Evolutionary conservation across 1,140 invertebrate genomes (phyloP).

Genomic region (Cydia fagiglandana): DNA sequence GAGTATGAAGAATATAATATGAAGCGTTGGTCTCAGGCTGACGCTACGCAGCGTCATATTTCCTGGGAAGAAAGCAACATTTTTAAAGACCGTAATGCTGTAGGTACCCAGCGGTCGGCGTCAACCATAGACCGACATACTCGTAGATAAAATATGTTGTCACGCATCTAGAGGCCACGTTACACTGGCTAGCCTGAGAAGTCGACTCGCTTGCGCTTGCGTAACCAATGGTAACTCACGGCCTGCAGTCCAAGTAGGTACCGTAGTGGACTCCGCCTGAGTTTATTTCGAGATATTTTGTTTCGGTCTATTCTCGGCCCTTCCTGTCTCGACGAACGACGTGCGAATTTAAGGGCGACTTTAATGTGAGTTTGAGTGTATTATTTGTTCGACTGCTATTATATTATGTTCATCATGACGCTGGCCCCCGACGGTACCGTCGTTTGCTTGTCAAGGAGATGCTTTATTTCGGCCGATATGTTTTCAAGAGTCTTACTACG

Average conservation of each 20-base stretch:
- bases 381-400: conserved; percentile 36
- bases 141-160: background rate
- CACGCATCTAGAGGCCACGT: background rate
- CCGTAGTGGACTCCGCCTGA: conserved; percentile 50
- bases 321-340: conserved; percentile 66
- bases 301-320: conserved; percentile 72
- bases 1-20: too few species aligned
- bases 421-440: background rate
- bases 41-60: too few species aligned
- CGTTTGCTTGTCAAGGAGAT: conserved; percentile 26
- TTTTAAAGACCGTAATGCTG: too few species aligned
- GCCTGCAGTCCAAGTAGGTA: conserved; percentile 37
- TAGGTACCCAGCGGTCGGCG: too few species aligned
- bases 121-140: background rate
- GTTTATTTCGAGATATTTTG: conserved; percentile 75
- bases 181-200: background rate
- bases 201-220: background rate
- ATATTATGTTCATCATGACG: conserved; percentile 22
- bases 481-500: conserved; percentile 4
- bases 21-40: too few species aligned
- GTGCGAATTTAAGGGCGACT: conserved; percentile 73
- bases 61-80: too few species aligned
- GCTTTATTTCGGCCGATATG: conserved; percentile 8
- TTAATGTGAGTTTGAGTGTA: conserved; percentile 36
- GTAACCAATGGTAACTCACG: background rate